Base-by-base conservation (phyloP, 35 echinoderm and acorn worm species). In the Hemicentrotus pulcherrimus region DNA sequence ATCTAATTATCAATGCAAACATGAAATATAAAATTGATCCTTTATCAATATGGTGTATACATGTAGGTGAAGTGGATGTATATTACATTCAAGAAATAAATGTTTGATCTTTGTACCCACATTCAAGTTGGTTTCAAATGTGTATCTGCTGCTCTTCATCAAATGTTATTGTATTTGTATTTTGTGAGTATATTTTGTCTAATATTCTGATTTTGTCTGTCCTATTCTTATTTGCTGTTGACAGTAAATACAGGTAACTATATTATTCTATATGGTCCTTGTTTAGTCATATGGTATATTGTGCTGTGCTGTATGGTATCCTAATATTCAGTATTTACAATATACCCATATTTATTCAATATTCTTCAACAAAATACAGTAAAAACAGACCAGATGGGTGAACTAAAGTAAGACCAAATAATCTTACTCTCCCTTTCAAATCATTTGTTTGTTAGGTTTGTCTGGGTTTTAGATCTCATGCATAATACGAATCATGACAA, bases 201-300 rank as follows among this genome's bases (percentile, higher is more conserved):
- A 78, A 78, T 78, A 28, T 78, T 78, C 22, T 78, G 65, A 15
- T 71, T 78, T 78, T 78, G 65, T 28, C 7, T 78, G 65, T 78
- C 65, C 65, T 78, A 78, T 78, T 55, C 65, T 78, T 78, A 18
- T 78, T 78, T 78, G 16, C 7, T 78, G 65, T n/a, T n/a, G 65
- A 78, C 65, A 78, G 65, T 78, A 78, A 78, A 78, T 78, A 78
- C 65, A 78, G 65, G 65, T 78, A 78, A 78, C 28, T 78, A 78
- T 78, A 78, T 22, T n/a, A 78, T 59, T 28, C 65, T 78, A 28
- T 22, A 78, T 78, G 65, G 65, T n/a, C 65, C 65, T 78, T 78
- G 65, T 78, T n/a, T 28, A 41, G 22, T 78, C 9, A 78, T 78
- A 70, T 70, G 61, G 61, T 70, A 70, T 14, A 70, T 70, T 70